Conservation (phyloP, 2,888 invertebrate genomes). For the Andrena marginata region DNA sequence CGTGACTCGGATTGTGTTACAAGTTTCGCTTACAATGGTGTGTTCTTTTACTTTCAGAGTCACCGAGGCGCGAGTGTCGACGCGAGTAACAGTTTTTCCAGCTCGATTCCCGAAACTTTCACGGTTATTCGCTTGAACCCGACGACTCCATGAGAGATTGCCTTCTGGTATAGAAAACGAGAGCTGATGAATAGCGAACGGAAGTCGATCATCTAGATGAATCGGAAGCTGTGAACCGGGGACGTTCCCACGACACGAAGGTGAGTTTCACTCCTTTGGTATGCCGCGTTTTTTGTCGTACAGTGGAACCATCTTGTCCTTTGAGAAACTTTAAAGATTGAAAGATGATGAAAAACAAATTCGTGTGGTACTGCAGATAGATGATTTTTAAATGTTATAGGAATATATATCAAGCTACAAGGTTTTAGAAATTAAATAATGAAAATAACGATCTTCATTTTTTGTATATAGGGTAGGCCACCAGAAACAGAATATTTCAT, state of each 20-base stretch:
- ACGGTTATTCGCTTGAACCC: conserved; percentile 56
- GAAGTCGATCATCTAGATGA: conserved; percentile 67
- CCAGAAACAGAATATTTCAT: not conserved
- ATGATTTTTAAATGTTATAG: too few relatives aligned
- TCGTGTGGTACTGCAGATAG: too few relatives aligned
- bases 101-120: conserved; percentile 67
- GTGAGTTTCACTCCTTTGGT: conserved; percentile 41
- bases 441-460: not conserved
- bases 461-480: not conserved
- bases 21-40: conserved; percentile 2
- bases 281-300: not conserved
- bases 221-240: conserved; percentile 67
- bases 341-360: not conserved
- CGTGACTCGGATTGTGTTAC: not conserved
- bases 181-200: conserved; percentile 56
- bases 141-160: conserved; percentile 61
- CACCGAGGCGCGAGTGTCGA: conserved; percentile 48
- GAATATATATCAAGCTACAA: not conserved
- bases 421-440: not conserved
- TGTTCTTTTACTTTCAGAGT: conserved; percentile 48
- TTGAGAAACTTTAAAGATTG: not conserved
- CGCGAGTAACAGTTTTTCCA: conserved; percentile 53
- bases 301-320: not conserved
- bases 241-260: conserved; percentile 61
- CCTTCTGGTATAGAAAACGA: conserved; percentile 49